phyloP scores from a whole-genome alignment of 2,888 invertebrate species.

The Boloria selene region DNA sequence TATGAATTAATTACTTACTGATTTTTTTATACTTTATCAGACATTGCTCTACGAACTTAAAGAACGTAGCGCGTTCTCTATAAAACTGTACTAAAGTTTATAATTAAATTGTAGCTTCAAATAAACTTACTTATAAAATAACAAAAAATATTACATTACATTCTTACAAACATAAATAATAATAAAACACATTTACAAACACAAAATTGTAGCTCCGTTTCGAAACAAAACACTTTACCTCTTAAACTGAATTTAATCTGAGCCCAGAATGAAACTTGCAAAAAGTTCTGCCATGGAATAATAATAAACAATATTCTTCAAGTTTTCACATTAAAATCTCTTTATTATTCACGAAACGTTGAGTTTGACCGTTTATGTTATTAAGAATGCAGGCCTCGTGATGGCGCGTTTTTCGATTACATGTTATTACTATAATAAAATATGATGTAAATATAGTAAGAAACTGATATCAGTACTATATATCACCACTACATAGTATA shows the following conservation, averaged over 20 bases:
- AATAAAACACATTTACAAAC: background rate
- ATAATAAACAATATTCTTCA: conserved; percentile 50
- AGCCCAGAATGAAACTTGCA: conserved; percentile 39
- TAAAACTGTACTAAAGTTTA: no score
- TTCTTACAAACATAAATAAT: background rate
- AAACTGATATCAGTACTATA: no score
- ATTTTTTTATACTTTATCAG: no score
- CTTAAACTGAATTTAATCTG: conserved; percentile 41
- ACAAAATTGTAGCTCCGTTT: conserved; percentile 22
- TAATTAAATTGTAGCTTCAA: no score
- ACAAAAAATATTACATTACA: no score
- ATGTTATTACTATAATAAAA: conserved; percentile 45
- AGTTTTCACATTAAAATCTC: conserved; percentile 58
- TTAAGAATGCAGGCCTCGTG: conserved; percentile 58
- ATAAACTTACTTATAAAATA: no score
- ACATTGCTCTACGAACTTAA: no score
- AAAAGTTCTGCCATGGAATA: conserved; percentile 39
- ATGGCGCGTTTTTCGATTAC: conserved; percentile 64
- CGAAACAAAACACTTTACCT: conserved; percentile 30
- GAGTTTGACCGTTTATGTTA: conserved; percentile 53
- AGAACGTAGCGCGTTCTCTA: no score
- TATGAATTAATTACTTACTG: no score
- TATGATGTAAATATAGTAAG: no score
- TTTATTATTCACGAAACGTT: conserved; percentile 54
- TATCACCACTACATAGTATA: no score